Evolutionary conservation across 2,113 vertebrate species (phyloP).

Genomic region (Smithornis capensis): DNA sequence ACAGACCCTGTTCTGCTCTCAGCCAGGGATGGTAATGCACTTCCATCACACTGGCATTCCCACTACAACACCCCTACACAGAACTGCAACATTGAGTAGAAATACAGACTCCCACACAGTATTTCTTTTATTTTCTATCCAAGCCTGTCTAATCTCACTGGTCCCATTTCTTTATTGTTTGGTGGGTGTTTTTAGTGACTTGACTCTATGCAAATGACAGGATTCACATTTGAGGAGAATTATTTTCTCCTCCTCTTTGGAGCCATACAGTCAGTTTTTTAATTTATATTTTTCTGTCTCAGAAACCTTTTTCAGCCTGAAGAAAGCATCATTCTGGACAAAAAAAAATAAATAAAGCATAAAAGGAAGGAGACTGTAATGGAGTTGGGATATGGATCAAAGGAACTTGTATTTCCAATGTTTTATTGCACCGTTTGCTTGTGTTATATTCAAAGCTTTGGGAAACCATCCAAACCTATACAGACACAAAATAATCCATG

Average conservation of each 20-base stretch:
- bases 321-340: not conserved
- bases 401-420: conserved; percentile 7
- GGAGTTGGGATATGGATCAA: conserved; percentile 1
- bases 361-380: not conserved
- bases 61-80: not conserved
- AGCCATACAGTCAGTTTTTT: not conserved
- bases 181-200: not conserved
- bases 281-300: not conserved
- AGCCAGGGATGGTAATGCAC: not conserved
- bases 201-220: fast-evolving
- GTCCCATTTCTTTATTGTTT: not conserved
- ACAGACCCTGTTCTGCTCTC: not conserved
- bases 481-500: not conserved
- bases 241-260: not conserved
- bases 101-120: not conserved
- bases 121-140: not conserved
- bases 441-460: not conserved
- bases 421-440: not conserved
- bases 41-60: not conserved
- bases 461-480: conserved; percentile 6
- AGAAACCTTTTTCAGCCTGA: not conserved
- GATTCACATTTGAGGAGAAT: not conserved
- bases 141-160: not conserved
- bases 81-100: not conserved
- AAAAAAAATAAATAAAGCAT: not conserved